Percentiles rank a stretch among this genome's conserved stretches.
Evolutionary conservation across 2,797 vertebrate genomes (phyloP).

Genomic region (Propithecus deckenii): DNA sequence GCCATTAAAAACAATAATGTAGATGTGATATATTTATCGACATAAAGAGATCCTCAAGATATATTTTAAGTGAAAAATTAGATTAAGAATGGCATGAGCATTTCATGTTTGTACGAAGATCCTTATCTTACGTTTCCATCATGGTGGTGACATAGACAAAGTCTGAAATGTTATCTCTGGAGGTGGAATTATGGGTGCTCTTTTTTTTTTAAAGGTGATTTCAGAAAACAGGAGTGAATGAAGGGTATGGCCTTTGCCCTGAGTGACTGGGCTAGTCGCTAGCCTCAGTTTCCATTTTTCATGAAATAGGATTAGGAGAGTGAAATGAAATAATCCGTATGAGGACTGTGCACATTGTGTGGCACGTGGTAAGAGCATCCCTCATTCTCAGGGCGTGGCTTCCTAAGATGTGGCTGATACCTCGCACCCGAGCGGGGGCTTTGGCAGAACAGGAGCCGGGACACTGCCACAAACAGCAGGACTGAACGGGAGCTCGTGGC

Average conservation of each 20-base stretch:
- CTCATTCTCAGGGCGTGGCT: not conserved
- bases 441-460: not conserved
- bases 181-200: not conserved
- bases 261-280: not conserved
- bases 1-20: not conserved
- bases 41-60: not conserved
- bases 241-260: not conserved
- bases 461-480: not conserved
- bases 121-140: not conserved
- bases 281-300: not conserved
- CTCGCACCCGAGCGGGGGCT: not conserved
- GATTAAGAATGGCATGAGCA: not conserved
- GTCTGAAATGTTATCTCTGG: not conserved
- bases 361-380: not conserved
- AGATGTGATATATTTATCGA: not conserved
- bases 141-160: not conserved
- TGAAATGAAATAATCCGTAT: not conserved
- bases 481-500: not conserved
- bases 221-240: not conserved
- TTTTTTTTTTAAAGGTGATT: not conserved
- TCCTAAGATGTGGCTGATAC: not conserved
- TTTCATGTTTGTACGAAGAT: not conserved
- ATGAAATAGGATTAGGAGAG: not conserved
- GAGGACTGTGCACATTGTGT: not conserved
- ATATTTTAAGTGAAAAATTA: not conserved